phyloP scores from a whole-genome alignment of 2,888 invertebrate genomes.

The Drosophila tanythrix region DNA sequence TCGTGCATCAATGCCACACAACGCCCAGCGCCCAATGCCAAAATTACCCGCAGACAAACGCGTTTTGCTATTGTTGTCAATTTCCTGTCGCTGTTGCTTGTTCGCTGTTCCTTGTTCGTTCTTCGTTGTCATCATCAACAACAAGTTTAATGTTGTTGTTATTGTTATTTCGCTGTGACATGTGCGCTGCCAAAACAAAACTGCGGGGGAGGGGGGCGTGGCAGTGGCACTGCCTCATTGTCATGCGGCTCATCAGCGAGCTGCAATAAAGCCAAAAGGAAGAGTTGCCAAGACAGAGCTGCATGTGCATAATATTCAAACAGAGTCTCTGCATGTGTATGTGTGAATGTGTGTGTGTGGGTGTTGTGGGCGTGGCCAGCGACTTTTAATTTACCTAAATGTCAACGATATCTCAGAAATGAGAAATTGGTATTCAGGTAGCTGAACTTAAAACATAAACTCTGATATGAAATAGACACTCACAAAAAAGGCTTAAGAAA shows the following conservation, averaged over 20 bases:
- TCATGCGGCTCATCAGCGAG: slow-evolving; percentile 63
- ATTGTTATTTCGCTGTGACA: slow-evolving; percentile 13
- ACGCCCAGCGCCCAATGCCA: slow-evolving; percentile 58
- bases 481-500: background rate
- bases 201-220: slow-evolving; percentile 46
- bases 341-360: background rate
- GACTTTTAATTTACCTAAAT: slow-evolving; percentile 23
- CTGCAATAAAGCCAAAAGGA: slow-evolving; percentile 44
- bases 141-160: slow-evolving; percentile 14
- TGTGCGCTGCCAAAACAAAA: slow-evolving; percentile 36
- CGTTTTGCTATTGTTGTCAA: slow-evolving; percentile 69
- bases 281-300: slow-evolving; percentile 43
- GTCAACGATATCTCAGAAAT: background rate
- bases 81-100: slow-evolving; percentile 56
- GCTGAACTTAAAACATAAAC: background rate
- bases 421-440: background rate
- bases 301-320: slow-evolving; percentile 19
- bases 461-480: background rate
- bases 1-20: slow-evolving; percentile 59
- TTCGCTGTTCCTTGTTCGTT: slow-evolving; percentile 7
- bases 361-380: slow-evolving; percentile 18
- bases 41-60: slow-evolving; percentile 71
- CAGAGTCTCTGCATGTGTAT: background rate
- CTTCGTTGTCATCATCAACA: slow-evolving; percentile 8
- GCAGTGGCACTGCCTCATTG: slow-evolving; percentile 49